Base-by-base conservation (phyloP, 2,113 vertebrate species). In the Elgaria multicarinata region DNA sequence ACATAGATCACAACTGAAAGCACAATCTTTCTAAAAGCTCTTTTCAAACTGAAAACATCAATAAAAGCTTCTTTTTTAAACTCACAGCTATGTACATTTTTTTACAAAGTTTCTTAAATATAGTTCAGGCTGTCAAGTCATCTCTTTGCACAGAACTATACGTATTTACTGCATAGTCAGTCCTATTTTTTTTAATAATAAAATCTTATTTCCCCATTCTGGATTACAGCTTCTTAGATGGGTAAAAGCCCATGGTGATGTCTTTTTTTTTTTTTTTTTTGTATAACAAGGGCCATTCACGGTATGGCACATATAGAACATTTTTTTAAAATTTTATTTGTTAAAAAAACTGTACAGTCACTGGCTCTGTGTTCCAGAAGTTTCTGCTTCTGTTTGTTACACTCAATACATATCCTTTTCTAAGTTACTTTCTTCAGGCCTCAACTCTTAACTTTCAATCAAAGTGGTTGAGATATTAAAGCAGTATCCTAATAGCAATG, bases 81-180 rank as follows among this genome's bases (percentile, higher is more conserved):
- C 97, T 93, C 96, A 97, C 97, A 96, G 94, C 97, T 98, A 98
- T 98, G 92, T 98, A 98, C 96, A 97, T 93, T 87, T 78, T 84
- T 96, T 96, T 96, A 96, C 97, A 97, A 96, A 97, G 96, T 95
- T 95, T 96, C 94, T 98, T 98, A 98, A 98, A 99, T 99, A 98
- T 97, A 98, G 98, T 98, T 98, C 98, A 97, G 97, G 97, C 97
- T 97, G 97, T 97, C 97, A 97, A 96, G 96, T 97, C 94, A 94
- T 94, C 91, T 95, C 95, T 96, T 95, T 95, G 96, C 96, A 93
- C 97, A 96, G 95, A 97, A 97, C 91, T 94, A 91, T 95, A 96
- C 72, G 90, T 95, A 76, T 95, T 94, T 92, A 95, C 96, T 97
- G 97, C 96, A 97, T 96, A 97, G 97, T 96, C 96, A 93, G 94